Evolutionary conservation across 1,140 invertebrate genomes (phyloP), one percentile per base, ranked within the genome.

Genomic region (Agrypnia vestita): DNA sequence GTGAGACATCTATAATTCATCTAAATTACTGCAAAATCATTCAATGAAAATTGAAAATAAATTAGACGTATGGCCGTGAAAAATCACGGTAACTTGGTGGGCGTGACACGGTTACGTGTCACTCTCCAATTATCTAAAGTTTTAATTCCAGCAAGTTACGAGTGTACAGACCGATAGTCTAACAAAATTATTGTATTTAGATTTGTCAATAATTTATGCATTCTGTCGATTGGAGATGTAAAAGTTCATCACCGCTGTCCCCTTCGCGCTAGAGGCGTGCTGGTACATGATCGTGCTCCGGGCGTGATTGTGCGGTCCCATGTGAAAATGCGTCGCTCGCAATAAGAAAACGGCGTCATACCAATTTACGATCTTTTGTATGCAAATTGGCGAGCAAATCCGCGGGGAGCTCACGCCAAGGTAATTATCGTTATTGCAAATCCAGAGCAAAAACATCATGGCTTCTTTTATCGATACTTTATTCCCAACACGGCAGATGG

Each of bases 321-420:
- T 69, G 44, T 13, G 43, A 46, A 51, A 47, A 47, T 49, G 44
- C 64, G 64, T 47, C 43, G n/a, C n/a, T 69, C 11, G 8, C 46
- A 69, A 69, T 69, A 69, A 69, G 64, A 69, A 69, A 69, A 69
- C 44, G 21, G 64, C 64, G 44, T 69, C 64, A 49, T 69, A 69
- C n/a, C 64, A 47, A 69, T 69, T 69, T 69, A 69, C 64, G 64
- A 69, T 49, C 64, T 69, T 69, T 69, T 69, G 64, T 69, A 69
- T 69, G 64, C 64, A 69, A 69, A 69, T 69, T n/a, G n/a, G 35
- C 46, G 64, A 47, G 21, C 64, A 69, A 47, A 69, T 69, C 64
- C 44, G 19, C 44, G 44, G 43, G 44, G 25, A 19, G 44, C 44
- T 69, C 64, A 47, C 64, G 64, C 64, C 64, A 19, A 35, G 64